Evolutionary conservation across 2,797 vertebrate genomes (phyloP), one percentile per base, ranked within the genome.

Genomic region (Menidia menidia): DNA sequence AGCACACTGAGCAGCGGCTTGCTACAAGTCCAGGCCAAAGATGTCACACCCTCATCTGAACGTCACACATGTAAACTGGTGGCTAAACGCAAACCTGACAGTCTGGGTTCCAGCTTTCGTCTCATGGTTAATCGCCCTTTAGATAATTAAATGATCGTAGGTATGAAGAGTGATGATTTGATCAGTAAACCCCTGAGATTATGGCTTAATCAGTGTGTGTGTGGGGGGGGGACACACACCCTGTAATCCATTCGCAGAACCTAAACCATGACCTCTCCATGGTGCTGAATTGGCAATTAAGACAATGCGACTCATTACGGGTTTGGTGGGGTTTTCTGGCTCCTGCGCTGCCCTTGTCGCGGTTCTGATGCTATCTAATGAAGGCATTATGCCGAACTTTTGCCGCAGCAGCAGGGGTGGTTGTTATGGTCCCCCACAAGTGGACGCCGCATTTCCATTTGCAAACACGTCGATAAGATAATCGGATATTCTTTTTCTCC

Each of bases 351-450:
- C 71, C 80, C 75, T 79, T 85, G 67, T 8, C 64, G 71, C 73
- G 30, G 70, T 68, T 43, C 6, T 62, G 56, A 42, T 48, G 75
- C 10, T 65, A 70, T 86, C 76, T 78, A 33, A 68, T 70, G 64
- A 78, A 77, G 10, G 64, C 39, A 78, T 75, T 73, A 86, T 57
- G 74, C 61, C 50, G 68, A 91, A 91, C 83, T 91, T 90, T 83
- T 90, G 88, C 90, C 89, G 92, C 91, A 92, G 85, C 88, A 88
- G 89, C 89, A 89, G 88, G 73, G 85, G 78, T 77, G 87, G 73
- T 81, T 90, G 86, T 87, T 89, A 77, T 83, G 60, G 56, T 59
- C 80, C 57, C 75, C 61, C 68, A 66, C 73, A 72, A 78, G 78
- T 84, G 78, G 75, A 86, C 81, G 50, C 78, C 83, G 83, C 89